A percentile compares a stretch with the other conserved stretches of the same genome.
These are phyloP conservation scores for Dermolepida albohirtum DNA, from an alignment of 2,888 invertebrate genomes.

Conservation along the genomic window DNA sequence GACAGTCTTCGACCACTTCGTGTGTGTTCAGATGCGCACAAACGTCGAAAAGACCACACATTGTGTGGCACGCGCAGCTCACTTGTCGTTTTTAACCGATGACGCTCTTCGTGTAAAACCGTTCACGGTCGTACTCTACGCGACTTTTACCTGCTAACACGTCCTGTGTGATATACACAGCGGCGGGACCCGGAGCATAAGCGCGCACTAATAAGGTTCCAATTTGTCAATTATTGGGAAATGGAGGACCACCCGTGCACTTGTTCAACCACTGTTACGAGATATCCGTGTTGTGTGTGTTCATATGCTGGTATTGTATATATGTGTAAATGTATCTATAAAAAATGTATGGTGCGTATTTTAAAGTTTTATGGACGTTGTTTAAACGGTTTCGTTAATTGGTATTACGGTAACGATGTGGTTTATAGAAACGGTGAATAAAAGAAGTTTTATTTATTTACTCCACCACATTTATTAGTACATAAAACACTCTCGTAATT, in stretches of 20 bases:
- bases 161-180: constrained; percentile 45
- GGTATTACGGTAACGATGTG: constrained; percentile 9
- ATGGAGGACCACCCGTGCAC: constrained; percentile 64
- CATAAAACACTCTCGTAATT: no score
- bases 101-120: constrained; percentile 55
- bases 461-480: neutral
- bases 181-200: constrained; percentile 70
- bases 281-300: constrained; percentile 7
- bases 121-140: constrained; percentile 50
- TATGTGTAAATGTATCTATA: constrained; percentile 22
- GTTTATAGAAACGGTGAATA: constrained; percentile 1
- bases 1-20: constrained; percentile 50
- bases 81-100: constrained; percentile 62
- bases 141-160: constrained; percentile 50
- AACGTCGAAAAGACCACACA: constrained; percentile 72
- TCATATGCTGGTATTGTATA: constrained; percentile 1
- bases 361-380: constrained; percentile 23
- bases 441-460: constrained; percentile 9
- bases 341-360: constrained; percentile 23
- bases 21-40: constrained; percentile 54
- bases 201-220: constrained; percentile 74
- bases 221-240: constrained; percentile 77
- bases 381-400: constrained; percentile 24
- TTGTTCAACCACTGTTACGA: constrained; percentile 46
- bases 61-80: constrained; percentile 81